Evolutionary conservation across 1,140 invertebrate species (phyloP).

Genomic region (Tetramorium alpestre): DNA sequence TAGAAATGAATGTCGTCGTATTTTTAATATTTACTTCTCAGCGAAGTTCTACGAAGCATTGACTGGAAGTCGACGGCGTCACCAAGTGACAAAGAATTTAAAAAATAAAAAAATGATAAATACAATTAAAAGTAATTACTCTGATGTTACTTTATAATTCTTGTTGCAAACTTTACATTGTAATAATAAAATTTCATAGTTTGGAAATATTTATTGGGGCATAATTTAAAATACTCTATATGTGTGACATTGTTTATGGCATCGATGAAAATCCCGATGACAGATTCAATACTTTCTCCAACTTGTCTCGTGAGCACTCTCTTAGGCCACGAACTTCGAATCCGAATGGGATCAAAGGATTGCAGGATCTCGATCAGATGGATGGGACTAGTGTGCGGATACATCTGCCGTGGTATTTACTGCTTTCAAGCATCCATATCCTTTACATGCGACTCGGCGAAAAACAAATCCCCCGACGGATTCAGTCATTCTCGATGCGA

Average conservation of each 20-base stretch:
- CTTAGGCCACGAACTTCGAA: slow-evolving; percentile 73
- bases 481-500: slow-evolving; percentile 73
- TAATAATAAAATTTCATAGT: not conserved
- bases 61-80: slow-evolving; percentile 40
- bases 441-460: slow-evolving; percentile 49
- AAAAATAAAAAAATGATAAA: not conserved
- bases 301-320: slow-evolving; percentile 66
- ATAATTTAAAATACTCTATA: not conserved
- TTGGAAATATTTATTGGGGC: not conserved
- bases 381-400: slow-evolving; percentile 71
- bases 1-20: slow-evolving; percentile 55
- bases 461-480: slow-evolving; percentile 74
- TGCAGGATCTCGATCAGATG: slow-evolving; percentile 76
- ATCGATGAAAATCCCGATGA: slow-evolving; percentile 57
- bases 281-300: slow-evolving; percentile 54
- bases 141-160: not conserved
- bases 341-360: slow-evolving; percentile 78
- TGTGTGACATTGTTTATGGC: not conserved
- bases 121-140: not conserved
- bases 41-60: slow-evolving; percentile 23
- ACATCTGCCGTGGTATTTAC: slow-evolving; percentile 37
- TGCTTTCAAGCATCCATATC: slow-evolving; percentile 63
- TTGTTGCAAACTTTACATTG: not conserved
- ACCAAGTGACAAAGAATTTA: slow-evolving; percentile 16
- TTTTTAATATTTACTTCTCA: slow-evolving; percentile 55